Evolutionary conservation across 2,113 vertebrate genomes (phyloP).

Genomic region (Laticauda laticaudata): DNA sequence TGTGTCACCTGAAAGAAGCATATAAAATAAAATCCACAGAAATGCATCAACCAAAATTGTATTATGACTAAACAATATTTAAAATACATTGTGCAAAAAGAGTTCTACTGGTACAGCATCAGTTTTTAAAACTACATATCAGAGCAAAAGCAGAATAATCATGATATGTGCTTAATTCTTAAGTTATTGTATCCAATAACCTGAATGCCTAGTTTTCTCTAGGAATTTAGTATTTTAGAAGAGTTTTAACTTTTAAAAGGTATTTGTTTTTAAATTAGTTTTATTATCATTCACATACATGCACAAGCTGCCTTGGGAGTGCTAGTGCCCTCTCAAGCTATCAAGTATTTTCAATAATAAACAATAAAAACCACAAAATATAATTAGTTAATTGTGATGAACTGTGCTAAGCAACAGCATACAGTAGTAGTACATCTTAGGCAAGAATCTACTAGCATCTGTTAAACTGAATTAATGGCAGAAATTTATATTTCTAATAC

Average conservation of each 20-base stretch:
- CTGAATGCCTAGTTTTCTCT: background rate
- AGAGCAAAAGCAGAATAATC: no score
- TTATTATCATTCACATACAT: background rate
- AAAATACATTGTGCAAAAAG: background rate
- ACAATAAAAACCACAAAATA: background rate
- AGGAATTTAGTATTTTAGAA: background rate
- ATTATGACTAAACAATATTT: background rate
- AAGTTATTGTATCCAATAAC: background rate
- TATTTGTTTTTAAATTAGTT: background rate
- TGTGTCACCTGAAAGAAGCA: no score
- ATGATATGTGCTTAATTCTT: background rate
- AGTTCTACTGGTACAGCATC: background rate
- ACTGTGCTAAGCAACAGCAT: background rate
- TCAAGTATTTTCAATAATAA: background rate
- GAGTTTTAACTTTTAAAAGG: background rate
- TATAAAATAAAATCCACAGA: background rate
- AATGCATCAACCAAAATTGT: background rate
- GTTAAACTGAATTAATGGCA: background rate
- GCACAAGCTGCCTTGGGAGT: background rate
- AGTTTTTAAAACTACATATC: background rate
- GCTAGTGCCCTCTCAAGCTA: background rate
- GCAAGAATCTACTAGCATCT: background rate
- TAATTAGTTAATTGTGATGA: background rate
- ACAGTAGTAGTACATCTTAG: background rate
- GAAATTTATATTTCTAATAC: background rate